phyloP scores from a whole-genome alignment of 2,888 invertebrate genomes.

The Geotrupes spiniger region DNA sequence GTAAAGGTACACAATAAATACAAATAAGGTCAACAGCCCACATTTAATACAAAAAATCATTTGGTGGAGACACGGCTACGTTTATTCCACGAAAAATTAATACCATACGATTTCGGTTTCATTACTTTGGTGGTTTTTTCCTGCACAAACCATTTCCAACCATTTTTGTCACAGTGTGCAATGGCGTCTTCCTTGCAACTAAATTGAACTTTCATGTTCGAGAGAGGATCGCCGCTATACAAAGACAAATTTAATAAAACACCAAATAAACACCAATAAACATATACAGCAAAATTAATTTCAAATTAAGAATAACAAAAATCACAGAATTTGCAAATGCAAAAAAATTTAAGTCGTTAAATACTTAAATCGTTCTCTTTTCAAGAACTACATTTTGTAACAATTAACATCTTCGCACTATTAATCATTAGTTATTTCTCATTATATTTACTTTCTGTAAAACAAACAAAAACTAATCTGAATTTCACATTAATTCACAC shows the following conservation, averaged over 20 bases:
- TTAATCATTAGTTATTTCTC: no score
- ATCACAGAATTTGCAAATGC: no score
- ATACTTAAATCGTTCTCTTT: no score
- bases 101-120: conserved; percentile 86
- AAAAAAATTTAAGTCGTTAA: no score
- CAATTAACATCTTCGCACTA: no score
- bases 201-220: conserved; percentile 85
- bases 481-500: no score
- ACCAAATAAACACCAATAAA: conserved; percentile 33
- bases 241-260: conserved; percentile 14
- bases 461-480: no score
- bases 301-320: conserved; percentile 2
- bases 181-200: conserved; percentile 81
- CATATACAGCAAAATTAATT: conserved; percentile 5
- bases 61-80: conserved; percentile 94
- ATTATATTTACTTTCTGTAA: no score
- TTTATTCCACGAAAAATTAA: conserved; percentile 96
- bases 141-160: conserved; percentile 88
- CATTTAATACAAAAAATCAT: conserved; percentile 52
- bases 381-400: no score
- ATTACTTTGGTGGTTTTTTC: conserved; percentile 67
- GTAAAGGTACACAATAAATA: no score
- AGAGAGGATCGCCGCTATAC: conserved; percentile 86
- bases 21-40: no score
- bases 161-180: conserved; percentile 89